These are phyloP conservation scores for Leptinotarsa tumamoca DNA, from an alignment of 2,888 invertebrate genomes.

Conservation along the genomic window DNA sequence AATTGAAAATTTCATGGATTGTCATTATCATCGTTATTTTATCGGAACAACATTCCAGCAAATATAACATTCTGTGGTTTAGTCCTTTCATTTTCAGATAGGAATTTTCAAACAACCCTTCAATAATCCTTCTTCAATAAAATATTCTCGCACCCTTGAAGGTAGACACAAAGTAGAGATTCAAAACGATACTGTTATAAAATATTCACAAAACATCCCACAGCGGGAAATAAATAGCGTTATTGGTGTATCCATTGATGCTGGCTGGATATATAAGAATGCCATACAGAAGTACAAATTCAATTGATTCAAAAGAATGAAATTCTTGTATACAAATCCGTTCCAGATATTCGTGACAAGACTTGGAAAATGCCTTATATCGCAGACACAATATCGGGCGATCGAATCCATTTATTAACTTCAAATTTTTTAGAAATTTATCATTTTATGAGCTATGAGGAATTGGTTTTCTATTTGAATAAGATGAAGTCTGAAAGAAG, in stretches of 20 bases:
- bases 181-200: background rate
- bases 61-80: too few species aligned
- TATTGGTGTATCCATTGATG: conserved; percentile 26
- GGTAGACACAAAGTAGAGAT: background rate
- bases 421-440: conserved; percentile 36
- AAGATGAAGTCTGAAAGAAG: conserved; percentile 16
- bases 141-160: background rate
- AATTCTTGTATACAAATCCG: conserved; percentile 46
- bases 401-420: conserved; percentile 43
- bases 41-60: too few species aligned
- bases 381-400: conserved; percentile 40
- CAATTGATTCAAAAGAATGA: conserved; percentile 42
- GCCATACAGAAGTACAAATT: conserved; percentile 40
- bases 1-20: too few species aligned
- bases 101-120: background rate
- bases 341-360: conserved; percentile 44
- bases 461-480: conserved; percentile 33
- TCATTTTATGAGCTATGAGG: conserved; percentile 31
- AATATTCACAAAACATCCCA: conserved; percentile 16
- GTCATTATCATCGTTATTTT: too few species aligned
- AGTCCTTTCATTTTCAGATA: background rate
- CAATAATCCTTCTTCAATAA: background rate
- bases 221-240: conserved; percentile 6
- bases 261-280: conserved; percentile 32
- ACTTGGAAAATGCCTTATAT: conserved; percentile 44